A percentile compares a stretch with the other conserved stretches of the same genome.
These are phyloP conservation scores for Parnassius apollo DNA, from an alignment of 2,888 invertebrate genomes.

Conservation along the genomic window DNA sequence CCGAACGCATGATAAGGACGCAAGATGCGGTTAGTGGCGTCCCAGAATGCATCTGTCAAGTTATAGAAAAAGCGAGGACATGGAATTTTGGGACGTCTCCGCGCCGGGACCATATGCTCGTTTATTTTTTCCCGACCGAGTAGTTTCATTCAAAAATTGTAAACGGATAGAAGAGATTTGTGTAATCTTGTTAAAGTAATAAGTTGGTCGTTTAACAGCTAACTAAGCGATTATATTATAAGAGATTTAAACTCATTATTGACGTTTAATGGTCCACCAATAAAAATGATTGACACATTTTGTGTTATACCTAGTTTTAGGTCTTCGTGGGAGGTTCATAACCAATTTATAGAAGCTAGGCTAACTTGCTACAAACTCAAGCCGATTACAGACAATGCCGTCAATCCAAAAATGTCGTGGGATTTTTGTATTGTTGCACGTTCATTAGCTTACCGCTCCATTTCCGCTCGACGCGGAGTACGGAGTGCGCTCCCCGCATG, in stretches of 20 bases:
- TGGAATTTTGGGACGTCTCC: conserved; percentile 77
- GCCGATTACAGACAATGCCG: conserved; percentile 42
- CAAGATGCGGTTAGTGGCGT: conserved; percentile 77
- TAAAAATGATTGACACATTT: conserved; percentile 2
- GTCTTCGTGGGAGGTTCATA: neutral
- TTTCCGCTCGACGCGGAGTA: conserved; percentile 58
- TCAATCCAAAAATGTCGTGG: conserved; percentile 40
- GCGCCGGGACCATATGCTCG: conserved; percentile 67
- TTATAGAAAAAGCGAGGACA: conserved; percentile 70
- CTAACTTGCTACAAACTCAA: neutral
- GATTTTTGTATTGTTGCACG: conserved; percentile 23
- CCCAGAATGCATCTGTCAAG: conserved; percentile 79
- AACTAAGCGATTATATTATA: conserved; percentile 60
- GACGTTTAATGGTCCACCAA: conserved; percentile 46
- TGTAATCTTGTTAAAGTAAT: conserved; percentile 77
- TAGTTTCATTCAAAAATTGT: conserved; percentile 79
- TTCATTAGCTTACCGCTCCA: conserved; percentile 64
- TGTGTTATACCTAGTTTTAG: neutral
- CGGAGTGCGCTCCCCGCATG: conserved; percentile 43
- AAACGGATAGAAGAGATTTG: conserved; percentile 72
- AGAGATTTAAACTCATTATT: conserved; percentile 41
- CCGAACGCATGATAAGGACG: conserved; percentile 70
- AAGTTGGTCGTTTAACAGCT: conserved; percentile 57
- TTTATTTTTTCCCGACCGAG: conserved; percentile 67
- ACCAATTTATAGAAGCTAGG: conserved; percentile 1